These are phyloP conservation scores for Eospalax fontanierii DNA, from an alignment of 2,797 vertebrate species.

Conservation along the genomic window DNA sequence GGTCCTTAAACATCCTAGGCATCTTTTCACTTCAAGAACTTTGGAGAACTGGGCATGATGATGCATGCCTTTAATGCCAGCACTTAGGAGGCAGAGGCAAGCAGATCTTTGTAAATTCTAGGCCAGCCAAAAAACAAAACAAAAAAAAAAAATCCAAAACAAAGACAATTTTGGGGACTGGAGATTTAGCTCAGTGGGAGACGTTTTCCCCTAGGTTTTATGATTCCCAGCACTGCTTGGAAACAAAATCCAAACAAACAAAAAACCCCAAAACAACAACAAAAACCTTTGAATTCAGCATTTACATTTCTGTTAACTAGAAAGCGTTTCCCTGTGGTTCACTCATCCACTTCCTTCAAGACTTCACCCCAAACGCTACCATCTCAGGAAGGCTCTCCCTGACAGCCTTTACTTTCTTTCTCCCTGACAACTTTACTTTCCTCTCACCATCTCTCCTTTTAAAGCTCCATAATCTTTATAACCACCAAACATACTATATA, in stretches of 20 bases:
- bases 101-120: too few relatives aligned
- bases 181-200: neutral
- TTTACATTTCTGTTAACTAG: slow-evolving; percentile 4
- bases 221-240: neutral
- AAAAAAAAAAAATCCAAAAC: too few relatives aligned
- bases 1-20: neutral
- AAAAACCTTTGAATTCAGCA: neutral
- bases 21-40: neutral
- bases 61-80: too few relatives aligned
- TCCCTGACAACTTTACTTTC: slow-evolving; percentile 18
- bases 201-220: neutral
- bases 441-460: neutral
- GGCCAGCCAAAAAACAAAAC: too few relatives aligned
- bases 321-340: slow-evolving; percentile 22
- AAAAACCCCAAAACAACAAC: neutral
- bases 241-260: neutral
- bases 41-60: too few relatives aligned
- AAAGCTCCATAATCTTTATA: neutral
- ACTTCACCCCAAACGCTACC: slow-evolving; percentile 20
- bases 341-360: slow-evolving; percentile 21
- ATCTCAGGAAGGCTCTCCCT: neutral
- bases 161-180: too few relatives aligned
- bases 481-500: neutral
- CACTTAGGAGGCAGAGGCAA: too few relatives aligned
- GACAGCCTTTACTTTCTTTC: neutral